phyloP scores from a whole-genome alignment of 2,113 vertebrate species.

The Pseudopodoces humilis region DNA sequence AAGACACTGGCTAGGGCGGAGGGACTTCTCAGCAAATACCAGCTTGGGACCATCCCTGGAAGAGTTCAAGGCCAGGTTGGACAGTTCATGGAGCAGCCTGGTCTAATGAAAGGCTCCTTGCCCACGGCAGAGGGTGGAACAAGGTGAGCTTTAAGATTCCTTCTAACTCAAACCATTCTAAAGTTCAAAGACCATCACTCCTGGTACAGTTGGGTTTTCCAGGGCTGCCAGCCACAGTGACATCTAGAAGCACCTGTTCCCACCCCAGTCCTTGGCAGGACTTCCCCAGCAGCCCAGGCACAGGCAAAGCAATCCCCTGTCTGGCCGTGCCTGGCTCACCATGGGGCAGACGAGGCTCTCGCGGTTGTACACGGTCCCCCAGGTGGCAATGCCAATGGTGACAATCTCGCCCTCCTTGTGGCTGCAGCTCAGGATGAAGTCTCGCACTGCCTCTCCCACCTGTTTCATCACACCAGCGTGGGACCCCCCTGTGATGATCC shows the following conservation, averaged over 20 bases:
- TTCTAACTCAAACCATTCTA: neutral
- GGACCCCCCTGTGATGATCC: constrained; percentile 94
- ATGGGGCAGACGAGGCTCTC: constrained; percentile 70
- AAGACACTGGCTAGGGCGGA: neutral
- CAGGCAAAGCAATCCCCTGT: accelerated
- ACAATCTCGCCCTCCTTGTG: constrained; percentile 78
- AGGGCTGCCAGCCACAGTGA: neutral
- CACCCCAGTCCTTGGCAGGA: neutral
- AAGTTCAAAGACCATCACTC: neutral
- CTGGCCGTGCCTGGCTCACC: constrained; percentile 40
- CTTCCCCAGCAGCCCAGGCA: neutral
- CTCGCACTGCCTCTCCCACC: constrained; percentile 89
- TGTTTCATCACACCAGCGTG: constrained; percentile 96
- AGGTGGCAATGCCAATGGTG: constrained; percentile 92
- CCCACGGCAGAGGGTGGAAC: neutral
- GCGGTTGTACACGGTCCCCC: constrained; percentile 90
- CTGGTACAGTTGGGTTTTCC: neutral
- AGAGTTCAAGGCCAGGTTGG: neutral
- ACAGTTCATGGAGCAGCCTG: neutral
- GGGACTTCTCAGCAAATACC: neutral
- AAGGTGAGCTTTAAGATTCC: neutral
- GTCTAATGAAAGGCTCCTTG: neutral
- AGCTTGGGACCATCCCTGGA: neutral
- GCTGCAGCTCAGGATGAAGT: constrained; percentile 81
- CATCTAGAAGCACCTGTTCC: neutral